Conservation (phyloP, 2,888 invertebrate genomes). For the Sinelater perroti region DNA sequence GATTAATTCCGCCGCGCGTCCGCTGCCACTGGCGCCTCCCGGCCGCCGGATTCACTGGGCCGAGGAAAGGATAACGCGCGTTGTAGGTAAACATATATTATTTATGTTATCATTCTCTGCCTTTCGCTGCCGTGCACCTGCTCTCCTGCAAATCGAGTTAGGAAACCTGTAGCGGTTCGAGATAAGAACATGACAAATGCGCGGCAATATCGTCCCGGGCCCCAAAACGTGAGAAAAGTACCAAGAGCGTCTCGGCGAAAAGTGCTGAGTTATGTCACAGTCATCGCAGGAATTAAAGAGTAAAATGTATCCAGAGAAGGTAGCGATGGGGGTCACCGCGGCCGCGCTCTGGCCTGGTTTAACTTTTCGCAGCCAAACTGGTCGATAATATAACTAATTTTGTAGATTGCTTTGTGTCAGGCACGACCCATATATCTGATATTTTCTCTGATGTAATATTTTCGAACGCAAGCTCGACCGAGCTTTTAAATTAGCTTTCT, state of each 20-base stretch:
- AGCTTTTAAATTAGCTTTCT: slow-evolving; percentile 13
- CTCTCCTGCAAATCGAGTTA: slow-evolving; percentile 37
- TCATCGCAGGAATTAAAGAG: slow-evolving; percentile 45
- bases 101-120: slow-evolving; percentile 38
- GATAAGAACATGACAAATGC: slow-evolving; percentile 46
- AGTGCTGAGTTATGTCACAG: slow-evolving; percentile 42
- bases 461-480: slow-evolving; percentile 6
- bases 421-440: slow-evolving; percentile 36
- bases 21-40: neutral
- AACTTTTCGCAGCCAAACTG: slow-evolving; percentile 42
- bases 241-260: slow-evolving; percentile 33
- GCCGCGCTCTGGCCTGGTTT: slow-evolving; percentile 40
- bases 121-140: slow-evolving; percentile 39
- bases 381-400: slow-evolving; percentile 46
- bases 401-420: slow-evolving; percentile 43
- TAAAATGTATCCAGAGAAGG: slow-evolving; percentile 43
- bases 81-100: slow-evolving; percentile 5
- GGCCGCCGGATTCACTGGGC: neutral
- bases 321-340: slow-evolving; percentile 44
- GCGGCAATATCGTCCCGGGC: slow-evolving; percentile 43
- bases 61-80: neutral
- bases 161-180: slow-evolving; percentile 34
- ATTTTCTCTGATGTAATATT: slow-evolving; percentile 26
- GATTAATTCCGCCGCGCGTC: neutral
- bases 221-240: slow-evolving; percentile 41